Evolutionary conservation across 2,797 vertebrate species (phyloP).

Genomic region (Borostomias antarcticus): DNA sequence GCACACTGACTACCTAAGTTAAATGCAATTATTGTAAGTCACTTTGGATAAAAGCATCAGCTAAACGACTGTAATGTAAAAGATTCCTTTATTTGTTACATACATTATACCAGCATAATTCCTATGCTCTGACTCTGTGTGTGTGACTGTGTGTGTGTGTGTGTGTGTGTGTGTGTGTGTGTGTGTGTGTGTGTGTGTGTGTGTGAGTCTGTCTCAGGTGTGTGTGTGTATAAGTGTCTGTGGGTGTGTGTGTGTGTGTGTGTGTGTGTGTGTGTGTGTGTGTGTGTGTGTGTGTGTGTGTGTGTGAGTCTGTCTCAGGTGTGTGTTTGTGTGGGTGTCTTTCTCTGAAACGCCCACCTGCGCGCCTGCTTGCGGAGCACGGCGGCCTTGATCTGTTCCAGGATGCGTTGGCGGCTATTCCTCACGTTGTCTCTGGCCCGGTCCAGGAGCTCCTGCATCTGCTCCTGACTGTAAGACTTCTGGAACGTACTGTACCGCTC

Average conservation of each 20-base stretch:
- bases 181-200: not conserved
- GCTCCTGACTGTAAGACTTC: not conserved
- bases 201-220: too few species aligned
- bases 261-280: too few species aligned
- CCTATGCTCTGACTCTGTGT: too few species aligned
- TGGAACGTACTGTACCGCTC: not conserved
- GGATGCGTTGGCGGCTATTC: not conserved
- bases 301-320: too few species aligned
- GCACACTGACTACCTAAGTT: too few species aligned
- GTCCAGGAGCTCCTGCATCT: not conserved
- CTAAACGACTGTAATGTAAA: not conserved
- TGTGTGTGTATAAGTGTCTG: too few species aligned
- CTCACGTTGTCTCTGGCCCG: not conserved
- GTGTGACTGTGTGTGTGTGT: not conserved
- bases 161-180: not conserved
- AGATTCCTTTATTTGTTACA: not conserved
- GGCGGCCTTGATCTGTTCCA: not conserved
- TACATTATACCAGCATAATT: not conserved
- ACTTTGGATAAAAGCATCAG: not conserved
- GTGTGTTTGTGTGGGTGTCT: too few species aligned
- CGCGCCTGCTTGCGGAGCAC: not conserved
- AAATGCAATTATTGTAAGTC: too few species aligned
- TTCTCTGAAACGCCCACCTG: not conserved
- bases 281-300: too few species aligned
- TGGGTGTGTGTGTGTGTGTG: too few species aligned